Evolutionary conservation across 2,888 invertebrate genomes (phyloP).

Genomic region (Panopea generosa): DNA sequence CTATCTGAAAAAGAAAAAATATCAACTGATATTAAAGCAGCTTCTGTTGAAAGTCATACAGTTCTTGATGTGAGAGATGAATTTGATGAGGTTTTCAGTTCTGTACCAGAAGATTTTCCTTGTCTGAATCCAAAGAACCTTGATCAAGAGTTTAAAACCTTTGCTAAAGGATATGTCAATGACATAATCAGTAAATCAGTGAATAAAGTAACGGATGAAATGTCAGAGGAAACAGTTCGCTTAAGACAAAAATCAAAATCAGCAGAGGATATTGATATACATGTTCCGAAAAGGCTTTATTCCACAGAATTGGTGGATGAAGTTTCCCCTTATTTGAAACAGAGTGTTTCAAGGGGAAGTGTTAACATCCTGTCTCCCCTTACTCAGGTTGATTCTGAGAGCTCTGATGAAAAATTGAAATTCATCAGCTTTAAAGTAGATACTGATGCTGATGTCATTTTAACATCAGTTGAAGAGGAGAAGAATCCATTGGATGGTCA

Average conservation of each 20-base stretch:
- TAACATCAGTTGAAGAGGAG: slow-evolving; percentile 38
- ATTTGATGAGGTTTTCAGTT: slow-evolving; percentile 52
- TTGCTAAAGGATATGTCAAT: slow-evolving; percentile 54
- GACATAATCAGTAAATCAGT: slow-evolving; percentile 39
- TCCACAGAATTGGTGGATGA: slow-evolving; percentile 48
- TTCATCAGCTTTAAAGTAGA: slow-evolving; percentile 51
- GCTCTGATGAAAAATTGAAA: slow-evolving; percentile 16
- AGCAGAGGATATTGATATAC: slow-evolving; percentile 40
- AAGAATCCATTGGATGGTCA: neutral
- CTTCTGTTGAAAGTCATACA: too few species aligned
- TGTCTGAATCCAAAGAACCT: neutral
- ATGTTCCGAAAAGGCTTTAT: slow-evolving; percentile 37
- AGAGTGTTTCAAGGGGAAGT: slow-evolving; percentile 35
- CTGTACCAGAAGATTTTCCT: slow-evolving; percentile 17
- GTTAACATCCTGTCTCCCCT: slow-evolving; percentile 53
- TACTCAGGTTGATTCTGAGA: slow-evolving; percentile 26
- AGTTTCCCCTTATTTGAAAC: slow-evolving; percentile 26
- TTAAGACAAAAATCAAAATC: slow-evolving; percentile 27
- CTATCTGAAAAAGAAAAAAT: too few species aligned
- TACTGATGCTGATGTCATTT: slow-evolving; percentile 52
- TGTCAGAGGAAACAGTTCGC: slow-evolving; percentile 21
- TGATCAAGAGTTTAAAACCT: slow-evolving; percentile 23
- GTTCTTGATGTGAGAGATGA: neutral
- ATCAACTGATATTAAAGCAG: too few species aligned
- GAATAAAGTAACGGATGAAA: slow-evolving; percentile 20